These are phyloP conservation scores for Mionectes macconnelli DNA, from an alignment of 2,113 vertebrate species.

Conservation along the genomic window DNA sequence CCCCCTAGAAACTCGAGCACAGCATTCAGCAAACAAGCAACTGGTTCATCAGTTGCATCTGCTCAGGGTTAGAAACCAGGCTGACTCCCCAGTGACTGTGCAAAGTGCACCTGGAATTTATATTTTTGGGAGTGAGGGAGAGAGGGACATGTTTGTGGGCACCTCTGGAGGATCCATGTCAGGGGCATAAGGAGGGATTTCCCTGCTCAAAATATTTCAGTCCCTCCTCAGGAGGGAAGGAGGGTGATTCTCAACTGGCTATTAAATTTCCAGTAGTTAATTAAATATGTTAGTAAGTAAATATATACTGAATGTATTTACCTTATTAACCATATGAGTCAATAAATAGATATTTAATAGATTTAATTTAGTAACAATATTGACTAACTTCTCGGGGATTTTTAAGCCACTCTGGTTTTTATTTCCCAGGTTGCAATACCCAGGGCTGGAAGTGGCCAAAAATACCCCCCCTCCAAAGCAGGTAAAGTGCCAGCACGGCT, in stretches of 20 bases:
- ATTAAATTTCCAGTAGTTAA: neutral
- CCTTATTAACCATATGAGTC: neutral
- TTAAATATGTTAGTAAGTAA: neutral
- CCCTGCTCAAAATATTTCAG: neutral
- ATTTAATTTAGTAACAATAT: neutral
- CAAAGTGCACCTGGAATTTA: rapidly evolving
- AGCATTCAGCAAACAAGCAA: neutral
- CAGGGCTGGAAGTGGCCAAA: neutral
- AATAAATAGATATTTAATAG: neutral
- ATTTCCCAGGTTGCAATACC: neutral
- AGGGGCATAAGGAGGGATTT: neutral
- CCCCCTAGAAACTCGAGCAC: neutral
- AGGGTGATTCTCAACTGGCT: neutral
- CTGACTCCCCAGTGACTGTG: neutral
- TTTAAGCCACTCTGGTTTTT: neutral
- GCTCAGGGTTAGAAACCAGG: neutral
- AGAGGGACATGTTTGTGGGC: neutral
- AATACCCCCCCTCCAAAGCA: neutral
- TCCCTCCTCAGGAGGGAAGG: neutral
- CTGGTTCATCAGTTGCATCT: neutral
- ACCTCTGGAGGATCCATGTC: neutral
- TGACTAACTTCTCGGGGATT: neutral
- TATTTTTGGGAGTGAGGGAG: neutral
- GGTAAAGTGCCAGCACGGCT: neutral
- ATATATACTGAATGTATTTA: neutral